A percentile compares a stretch with the other conserved stretches of the same genome.
Conservation (phyloP, 2,113 vertebrate genomes). For the Mobula birostris region DNA sequence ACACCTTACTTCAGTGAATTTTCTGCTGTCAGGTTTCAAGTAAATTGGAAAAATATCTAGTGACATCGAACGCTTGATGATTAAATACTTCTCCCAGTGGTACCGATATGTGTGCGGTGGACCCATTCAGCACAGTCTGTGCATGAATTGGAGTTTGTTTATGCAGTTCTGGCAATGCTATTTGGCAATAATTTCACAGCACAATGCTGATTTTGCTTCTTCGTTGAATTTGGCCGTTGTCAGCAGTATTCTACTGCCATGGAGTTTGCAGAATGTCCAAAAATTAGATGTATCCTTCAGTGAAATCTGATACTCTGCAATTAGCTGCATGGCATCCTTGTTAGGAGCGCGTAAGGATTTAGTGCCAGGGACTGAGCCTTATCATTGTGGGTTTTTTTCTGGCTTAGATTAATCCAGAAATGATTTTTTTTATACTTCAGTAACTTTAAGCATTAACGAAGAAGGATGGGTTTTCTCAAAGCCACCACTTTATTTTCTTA, state of each 20-base stretch:
- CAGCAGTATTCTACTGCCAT: not conserved
- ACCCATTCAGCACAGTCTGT: conserved; percentile 2
- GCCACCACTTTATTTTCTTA: not conserved
- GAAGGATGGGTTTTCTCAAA: not conserved
- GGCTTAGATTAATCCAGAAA: conserved; percentile 26
- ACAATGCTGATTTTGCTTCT: not conserved
- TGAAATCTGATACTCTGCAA: conserved; percentile 22
- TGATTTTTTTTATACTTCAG: conserved; percentile 30
- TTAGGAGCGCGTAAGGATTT: conserved; percentile 22
- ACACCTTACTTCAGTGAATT: not conserved
- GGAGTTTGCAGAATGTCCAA: not conserved
- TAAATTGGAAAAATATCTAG: conserved; percentile 7
- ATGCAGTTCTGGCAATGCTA: not conserved
- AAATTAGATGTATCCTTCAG: conserved; percentile 18
- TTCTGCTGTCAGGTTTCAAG: not conserved
- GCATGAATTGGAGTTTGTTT: conserved; percentile 1
- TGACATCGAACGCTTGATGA: not conserved
- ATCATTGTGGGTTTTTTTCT: conserved; percentile 3
- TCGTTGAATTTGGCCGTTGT: not conserved
- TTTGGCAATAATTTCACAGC: conserved; percentile 20
- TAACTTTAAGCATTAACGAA: conserved; percentile 22
- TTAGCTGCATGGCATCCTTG: not conserved
- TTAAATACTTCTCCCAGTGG: not conserved
- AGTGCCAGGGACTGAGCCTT: conserved; percentile 14
- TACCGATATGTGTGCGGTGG: not conserved